Evolutionary conservation across 2,113 vertebrate genomes (phyloP).

Genomic region (Leucopsar rothschildi): DNA sequence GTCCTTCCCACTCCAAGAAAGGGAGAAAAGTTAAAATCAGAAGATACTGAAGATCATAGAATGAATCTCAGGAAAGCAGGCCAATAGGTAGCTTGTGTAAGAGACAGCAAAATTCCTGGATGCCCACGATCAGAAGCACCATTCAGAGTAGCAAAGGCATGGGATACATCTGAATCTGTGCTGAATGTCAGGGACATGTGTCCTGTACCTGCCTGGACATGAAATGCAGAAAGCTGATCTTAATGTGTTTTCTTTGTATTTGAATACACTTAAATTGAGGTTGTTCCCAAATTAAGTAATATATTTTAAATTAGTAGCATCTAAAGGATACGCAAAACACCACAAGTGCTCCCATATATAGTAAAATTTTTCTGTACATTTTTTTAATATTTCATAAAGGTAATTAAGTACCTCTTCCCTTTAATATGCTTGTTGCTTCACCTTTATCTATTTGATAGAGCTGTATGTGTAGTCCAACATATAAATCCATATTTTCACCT

Average conservation of each 20-base stretch:
- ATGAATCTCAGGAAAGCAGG: neutral
- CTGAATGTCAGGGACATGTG: neutral
- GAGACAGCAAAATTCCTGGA: neutral
- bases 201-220: neutral
- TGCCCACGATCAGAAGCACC: too few species aligned
- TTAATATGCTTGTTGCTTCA: neutral
- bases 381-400: neutral
- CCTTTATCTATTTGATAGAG: neutral
- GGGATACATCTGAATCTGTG: neutral
- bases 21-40: neutral
- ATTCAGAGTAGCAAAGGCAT: neutral
- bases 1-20: neutral
- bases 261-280: neutral
- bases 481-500: neutral
- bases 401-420: neutral
- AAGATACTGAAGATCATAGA: neutral
- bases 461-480: neutral
- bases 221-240: neutral
- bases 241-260: neutral
- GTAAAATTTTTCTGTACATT: neutral
- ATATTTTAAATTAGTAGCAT: neutral
- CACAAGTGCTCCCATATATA: neutral
- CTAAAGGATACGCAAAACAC: neutral
- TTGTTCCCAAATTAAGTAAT: neutral
- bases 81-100: fast-evolving